Evolutionary conservation across 2,888 invertebrate genomes (phyloP), one percentile per base, ranked within the genome.

Genomic region (Allolobophora icterica): DNA sequence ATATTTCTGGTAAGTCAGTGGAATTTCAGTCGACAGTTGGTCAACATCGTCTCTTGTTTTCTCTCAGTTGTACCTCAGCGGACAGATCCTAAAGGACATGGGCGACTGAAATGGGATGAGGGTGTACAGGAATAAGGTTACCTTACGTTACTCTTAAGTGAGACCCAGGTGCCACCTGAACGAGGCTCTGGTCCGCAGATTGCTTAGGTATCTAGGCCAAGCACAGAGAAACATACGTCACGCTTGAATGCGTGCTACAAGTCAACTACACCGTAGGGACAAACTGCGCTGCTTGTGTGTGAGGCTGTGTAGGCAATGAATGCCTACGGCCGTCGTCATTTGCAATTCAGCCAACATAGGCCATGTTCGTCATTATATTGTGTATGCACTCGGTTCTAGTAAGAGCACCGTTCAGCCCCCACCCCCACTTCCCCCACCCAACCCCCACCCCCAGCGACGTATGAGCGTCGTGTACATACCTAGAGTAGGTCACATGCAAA

Each of bases 1-100:
- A 8, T 87, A 24, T 87, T 87, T 87, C 87, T 87, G 35, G 87
- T 87, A 87, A 87, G 87, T 35, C 87, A 21, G 11, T 87, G 24
- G n/a, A 6, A 8, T 4, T 71, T n/a, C 71, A 17, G 0, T n/a
- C 30, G 17, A n/a, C 21, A 24, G 2, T 24, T 52, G 24, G 11
- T 24, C 24, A 71, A n/a, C 24, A 52, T 3, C 15, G 1, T 24
- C 13, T 71, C 0, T 8, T 71, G 0, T n/a, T 71, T 8, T 71
- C 71, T 19, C 17, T 30, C n/a, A 71, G 71, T n/a, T n/a, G 8
- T 71, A 1, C 6, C 71, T 52, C 4, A 24, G 8, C 52, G 24
- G 52, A 24, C 42, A 4, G 42, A 42, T 52, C 24, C 21, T 21
- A 24, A 21, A 2, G 24, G 52, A 52, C 52, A 2, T 71, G 11